A percentile compares a stretch with the other conserved stretches of the same genome.
These are phyloP conservation scores for Origma solitaria DNA, from an alignment of 2,113 vertebrate species.

Conservation along the genomic window DNA sequence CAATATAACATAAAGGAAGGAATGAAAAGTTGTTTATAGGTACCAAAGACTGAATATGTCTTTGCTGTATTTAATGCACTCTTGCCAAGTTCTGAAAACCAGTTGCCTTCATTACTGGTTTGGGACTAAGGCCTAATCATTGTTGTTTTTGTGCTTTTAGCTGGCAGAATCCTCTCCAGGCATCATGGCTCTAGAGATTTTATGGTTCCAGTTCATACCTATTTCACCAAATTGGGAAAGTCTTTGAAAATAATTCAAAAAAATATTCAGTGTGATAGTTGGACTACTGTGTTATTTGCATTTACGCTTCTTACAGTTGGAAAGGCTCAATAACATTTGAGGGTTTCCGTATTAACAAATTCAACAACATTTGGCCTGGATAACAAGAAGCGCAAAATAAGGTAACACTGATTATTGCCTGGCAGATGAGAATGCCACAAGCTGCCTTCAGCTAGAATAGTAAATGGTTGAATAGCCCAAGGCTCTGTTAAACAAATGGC, in stretches of 20 bases:
- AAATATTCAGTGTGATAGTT: neutral
- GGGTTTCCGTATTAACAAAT: neutral
- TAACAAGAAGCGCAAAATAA: neutral
- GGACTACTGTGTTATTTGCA: neutral
- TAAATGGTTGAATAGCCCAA: slow-evolving; percentile 9
- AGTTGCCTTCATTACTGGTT: neutral
- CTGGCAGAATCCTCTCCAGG: neutral
- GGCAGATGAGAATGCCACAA: slow-evolving; percentile 2
- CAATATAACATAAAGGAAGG: neutral
- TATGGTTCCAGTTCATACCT: neutral
- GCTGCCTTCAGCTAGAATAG: slow-evolving; percentile 25
- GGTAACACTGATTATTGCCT: neutral
- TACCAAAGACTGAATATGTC: neutral
- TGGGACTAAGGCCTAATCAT: neutral
- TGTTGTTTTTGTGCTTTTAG: neutral
- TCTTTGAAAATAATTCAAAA: neutral
- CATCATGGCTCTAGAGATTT: neutral
- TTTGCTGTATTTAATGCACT: neutral
- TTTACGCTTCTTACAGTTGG: neutral
- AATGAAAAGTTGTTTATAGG: neutral
- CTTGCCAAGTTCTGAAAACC: neutral
- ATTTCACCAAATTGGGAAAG: neutral
- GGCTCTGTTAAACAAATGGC: slow-evolving; percentile 14
- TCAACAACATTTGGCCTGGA: neutral
- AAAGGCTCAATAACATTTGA: neutral